Evolutionary conservation across 2,113 vertebrate genomes (phyloP), one percentile per base, ranked within the genome.

Genomic region (Bucco capensis): DNA sequence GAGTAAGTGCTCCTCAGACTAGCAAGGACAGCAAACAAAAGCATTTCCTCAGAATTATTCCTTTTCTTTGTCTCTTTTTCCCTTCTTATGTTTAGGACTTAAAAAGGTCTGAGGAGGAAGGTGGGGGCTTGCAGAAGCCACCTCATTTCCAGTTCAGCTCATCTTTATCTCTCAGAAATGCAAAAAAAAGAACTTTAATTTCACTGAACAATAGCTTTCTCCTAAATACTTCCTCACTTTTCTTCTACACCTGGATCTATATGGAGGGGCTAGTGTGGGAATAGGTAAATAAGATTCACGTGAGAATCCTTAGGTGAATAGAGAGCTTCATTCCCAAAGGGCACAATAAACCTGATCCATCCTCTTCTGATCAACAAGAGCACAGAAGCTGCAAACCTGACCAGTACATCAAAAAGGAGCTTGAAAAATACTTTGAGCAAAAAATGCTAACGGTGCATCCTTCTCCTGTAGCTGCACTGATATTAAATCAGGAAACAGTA

Each of bases 391-490:
- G 96, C 95, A 97, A 97, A 87, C 96, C 95, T 96, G 97, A 97
- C 96, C 95, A 96, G 96, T 98, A 97, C 96, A 97, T 98, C 97
- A 97, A 97, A 98, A 97, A 81, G 91, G 92, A 97, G 96, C 96
- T 96, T 97, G 97, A 97, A 97, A 98, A 98, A 97, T 95, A 97
- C 96, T 97, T 97, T 91, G 96, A 97, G 96, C 96, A 95, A 96
- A 97, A 98, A 97, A 83, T 98, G 97, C 97, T 98, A 97, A 98
- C 96, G 90, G 97, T 98, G 98, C 98, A 98, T 98, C 97, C 97
- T 97, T 96, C 96, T 93, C 94, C 90, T 71, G 84, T 92, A 95
- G 96, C 94, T 80, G 92, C 71, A 62, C 96, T 90, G 97, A 97
- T 98, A 98, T 98, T 98, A 98, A 98, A 98, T 98, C 98, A 98